Conservation (phyloP, 2,113 vertebrate species). For the Anhinga anhinga region DNA sequence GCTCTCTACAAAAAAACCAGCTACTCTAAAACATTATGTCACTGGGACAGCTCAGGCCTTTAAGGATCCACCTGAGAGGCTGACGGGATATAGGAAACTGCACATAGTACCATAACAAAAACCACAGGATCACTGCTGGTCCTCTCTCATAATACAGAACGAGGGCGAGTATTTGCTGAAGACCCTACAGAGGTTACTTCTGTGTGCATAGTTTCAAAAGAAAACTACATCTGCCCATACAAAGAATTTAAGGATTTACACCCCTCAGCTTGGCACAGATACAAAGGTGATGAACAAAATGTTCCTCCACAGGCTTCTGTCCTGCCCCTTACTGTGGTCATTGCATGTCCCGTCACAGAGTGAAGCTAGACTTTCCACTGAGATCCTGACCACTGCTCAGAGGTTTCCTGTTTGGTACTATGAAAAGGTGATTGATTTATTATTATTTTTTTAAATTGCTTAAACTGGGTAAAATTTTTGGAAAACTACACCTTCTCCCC, state of each 20-base stretch:
- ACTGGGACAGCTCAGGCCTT: not conserved
- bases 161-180: not conserved
- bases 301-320: not conserved
- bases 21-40: not conserved
- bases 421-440: constrained; percentile 34
- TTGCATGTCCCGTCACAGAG: not conserved
- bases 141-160: not conserved
- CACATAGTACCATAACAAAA: not conserved
- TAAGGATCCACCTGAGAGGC: not conserved
- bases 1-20: not conserved
- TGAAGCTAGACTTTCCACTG: constrained; percentile 42
- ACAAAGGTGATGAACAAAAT: constrained; percentile 6
- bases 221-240: not conserved
- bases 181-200: not conserved
- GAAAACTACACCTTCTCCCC: not conserved
- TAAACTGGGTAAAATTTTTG: not conserved
- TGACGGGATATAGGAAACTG: not conserved
- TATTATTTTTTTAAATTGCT: not conserved
- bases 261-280: not conserved
- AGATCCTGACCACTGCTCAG: constrained; percentile 31
- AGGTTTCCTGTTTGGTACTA: constrained; percentile 41
- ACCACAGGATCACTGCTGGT: not conserved
- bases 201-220: not conserved
- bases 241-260: not conserved
- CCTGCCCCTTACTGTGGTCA: not conserved